A percentile compares a stretch with the other conserved stretches of the same genome.
These are phyloP conservation scores for Nixonia krombeini DNA, from an alignment of 1,140 invertebrate genomes.

Conservation along the genomic window DNA sequence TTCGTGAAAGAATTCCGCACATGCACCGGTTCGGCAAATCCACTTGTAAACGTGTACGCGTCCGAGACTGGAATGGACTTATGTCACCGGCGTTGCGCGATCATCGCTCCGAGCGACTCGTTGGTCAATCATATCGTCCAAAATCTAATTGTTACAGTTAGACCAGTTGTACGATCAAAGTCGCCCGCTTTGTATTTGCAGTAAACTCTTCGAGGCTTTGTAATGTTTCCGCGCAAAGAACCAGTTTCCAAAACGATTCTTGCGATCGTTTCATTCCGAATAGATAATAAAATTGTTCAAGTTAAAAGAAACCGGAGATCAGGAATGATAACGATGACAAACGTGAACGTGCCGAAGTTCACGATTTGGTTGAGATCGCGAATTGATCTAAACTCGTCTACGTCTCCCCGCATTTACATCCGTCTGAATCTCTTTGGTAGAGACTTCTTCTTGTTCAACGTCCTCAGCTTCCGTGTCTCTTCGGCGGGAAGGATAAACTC, in stretches of 20 bases:
- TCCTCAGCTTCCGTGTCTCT: conserved; percentile 38
- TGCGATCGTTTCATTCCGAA: too few relatives aligned
- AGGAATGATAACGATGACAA: too few relatives aligned
- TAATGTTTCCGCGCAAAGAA: too few relatives aligned
- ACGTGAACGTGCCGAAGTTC: too few relatives aligned
- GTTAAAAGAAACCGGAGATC: too few relatives aligned
- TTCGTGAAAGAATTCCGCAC: conserved; percentile 13
- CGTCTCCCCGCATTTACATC: conserved; percentile 40
- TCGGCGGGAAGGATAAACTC: conserved; percentile 36
- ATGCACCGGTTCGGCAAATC: conserved; percentile 10
- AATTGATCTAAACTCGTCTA: conserved; percentile 12
- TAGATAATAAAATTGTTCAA: too few relatives aligned
- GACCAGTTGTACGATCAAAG: too few relatives aligned
- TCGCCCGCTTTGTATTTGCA: conserved; percentile 17
- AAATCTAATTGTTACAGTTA: not conserved
- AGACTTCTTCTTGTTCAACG: conserved; percentile 41
- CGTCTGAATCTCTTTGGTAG: conserved; percentile 52
- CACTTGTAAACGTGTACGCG: not conserved
- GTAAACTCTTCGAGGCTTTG: too few relatives aligned
- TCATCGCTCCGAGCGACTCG: not conserved
- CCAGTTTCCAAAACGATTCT: too few relatives aligned
- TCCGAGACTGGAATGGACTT: conserved; percentile 23
- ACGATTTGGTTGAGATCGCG: conserved; percentile 14
- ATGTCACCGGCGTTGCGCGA: conserved; percentile 20
- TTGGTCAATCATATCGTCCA: not conserved